Evolutionary conservation across 1,140 invertebrate species (phyloP), one percentile per base, ranked within the genome.

Genomic region (Bombus superbus): DNA sequence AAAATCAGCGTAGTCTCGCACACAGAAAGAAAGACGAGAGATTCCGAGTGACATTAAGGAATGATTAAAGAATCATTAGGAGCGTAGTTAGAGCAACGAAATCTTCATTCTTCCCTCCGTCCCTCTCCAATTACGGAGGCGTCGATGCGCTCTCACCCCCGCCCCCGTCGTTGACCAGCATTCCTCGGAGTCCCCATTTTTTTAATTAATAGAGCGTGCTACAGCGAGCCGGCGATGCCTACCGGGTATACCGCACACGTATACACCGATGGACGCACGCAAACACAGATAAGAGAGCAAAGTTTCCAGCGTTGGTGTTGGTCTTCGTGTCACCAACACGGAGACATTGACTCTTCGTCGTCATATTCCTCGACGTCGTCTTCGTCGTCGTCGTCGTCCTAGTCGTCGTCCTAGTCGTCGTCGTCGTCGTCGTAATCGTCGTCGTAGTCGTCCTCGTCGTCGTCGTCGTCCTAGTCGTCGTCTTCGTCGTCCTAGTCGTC

Each of bases 161-260:
- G 72, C 86, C 87, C 78, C 78, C 44, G 53, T 71, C 74, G 75
- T 79, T 89, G 89, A 89, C 89, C 89, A 90, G 85, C 87, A 88
- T 90, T 90, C 86, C 62, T 71, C 75, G 64, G 73, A 75, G 77
- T 89, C 82, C 75, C 77, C 81, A 85, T 83, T 90, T 88, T 90
- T 90, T 92, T 90, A 92, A 92, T 92, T 92, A 92, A 90, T 90
- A 91, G 90, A 92, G 83, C 87, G 90, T 87, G 86, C 82, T 86
- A 83, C 85, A 86, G 84, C 85, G 74, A 78, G 73, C 81, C 74
- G 74, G 75, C 59, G 73, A 86, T 86, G 79, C 81, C 85, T 86
- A 86, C 81, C 85, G 66, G 81, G 74, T 86, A 77, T 83, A 77
- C 57, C 73, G 42, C 64, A 64, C 84, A 75, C 72, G 47, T 68